Base-by-base conservation (phyloP, 2,113 vertebrate species). In the Poeciliopsis occidentalis region DNA sequence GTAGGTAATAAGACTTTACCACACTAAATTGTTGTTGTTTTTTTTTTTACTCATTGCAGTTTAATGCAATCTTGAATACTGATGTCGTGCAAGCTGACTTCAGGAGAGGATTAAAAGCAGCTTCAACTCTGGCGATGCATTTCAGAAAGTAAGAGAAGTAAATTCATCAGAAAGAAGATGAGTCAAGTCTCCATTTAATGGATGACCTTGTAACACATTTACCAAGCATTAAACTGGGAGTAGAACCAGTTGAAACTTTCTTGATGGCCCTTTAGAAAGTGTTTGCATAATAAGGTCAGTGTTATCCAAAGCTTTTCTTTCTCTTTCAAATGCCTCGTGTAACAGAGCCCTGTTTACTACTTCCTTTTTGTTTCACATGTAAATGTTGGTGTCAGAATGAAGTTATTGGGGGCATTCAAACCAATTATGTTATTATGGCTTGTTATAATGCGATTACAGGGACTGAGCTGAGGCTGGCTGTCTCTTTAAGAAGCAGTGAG, bases 401-500 rank as follows among this genome's bases (percentile, higher is more conserved):
- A 75, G 64, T 60, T 71, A 69, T 75, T 76, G 62, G 31, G 51
- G 62, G 78, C 67, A 73, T 81, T 81, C 64, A 86, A 78, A 76
- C 80, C 79, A 86, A 84, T 93, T 81, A 87, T 79, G 88, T 84
- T 84, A 89, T 89, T 90, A 88, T 64, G 84, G 87, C 81, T 88
- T 90, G 87, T 90, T 84, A 89, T 89, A 89, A 90, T 89, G 81
- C 84, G 89, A 91, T 92, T 91, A 92, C 71, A 76, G 80, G 19
- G 84, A 61, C 37, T 77, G 82, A 83, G 73, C 76, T 75, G 73
- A 17, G 88, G 51, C 51, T 61, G 85, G 79, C 84, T 93, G 93
- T 85, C 82, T 89, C 96, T 97, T 97, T 97, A 96, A 97, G 94
- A 90, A 61, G 86, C 82, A 88, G 86, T 83, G 91, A 93, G 92